Conservation (phyloP, 1,140 invertebrate genomes). For the Charaxes varanes region DNA sequence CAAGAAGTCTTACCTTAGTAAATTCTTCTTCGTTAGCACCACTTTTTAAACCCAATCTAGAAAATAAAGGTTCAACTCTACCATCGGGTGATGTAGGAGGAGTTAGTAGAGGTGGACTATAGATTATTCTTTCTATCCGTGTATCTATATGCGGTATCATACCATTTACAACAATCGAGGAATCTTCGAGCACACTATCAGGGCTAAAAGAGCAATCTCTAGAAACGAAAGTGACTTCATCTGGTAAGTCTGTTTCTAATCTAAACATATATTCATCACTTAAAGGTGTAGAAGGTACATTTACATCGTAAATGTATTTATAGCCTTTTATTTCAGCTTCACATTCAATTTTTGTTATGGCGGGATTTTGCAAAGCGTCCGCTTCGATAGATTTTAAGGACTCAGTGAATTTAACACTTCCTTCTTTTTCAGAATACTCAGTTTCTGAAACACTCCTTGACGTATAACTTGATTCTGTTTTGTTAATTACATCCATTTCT, state of each 20-base stretch:
- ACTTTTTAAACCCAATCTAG: slow-evolving; percentile 29
- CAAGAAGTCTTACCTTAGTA: slow-evolving; percentile 21
- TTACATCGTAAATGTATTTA: slow-evolving; percentile 16
- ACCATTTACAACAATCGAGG: slow-evolving; percentile 55
- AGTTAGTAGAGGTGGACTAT: slow-evolving; percentile 43
- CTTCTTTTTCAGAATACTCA: too few relatives aligned
- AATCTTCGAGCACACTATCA: slow-evolving; percentile 41
- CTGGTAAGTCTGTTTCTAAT: slow-evolving; percentile 45
- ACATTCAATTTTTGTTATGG: too few relatives aligned
- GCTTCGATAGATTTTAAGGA: too few relatives aligned
- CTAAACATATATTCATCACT: slow-evolving; percentile 67
- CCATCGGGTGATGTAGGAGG: slow-evolving; percentile 31
- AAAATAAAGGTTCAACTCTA: slow-evolving; percentile 23
- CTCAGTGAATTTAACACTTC: too few relatives aligned
- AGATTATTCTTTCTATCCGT: slow-evolving; percentile 39
- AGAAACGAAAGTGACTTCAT: slow-evolving; percentile 30
- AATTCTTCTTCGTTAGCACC: slow-evolving; percentile 17
- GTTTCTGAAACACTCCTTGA: too few relatives aligned
- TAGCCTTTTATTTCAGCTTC: slow-evolving; percentile 23
- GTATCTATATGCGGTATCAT: slow-evolving; percentile 51
- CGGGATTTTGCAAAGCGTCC: too few relatives aligned
- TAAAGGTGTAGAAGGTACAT: slow-evolving; percentile 44
- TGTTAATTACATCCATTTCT: background rate
- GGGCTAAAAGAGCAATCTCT: slow-evolving; percentile 32
- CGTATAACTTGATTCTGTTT: too few relatives aligned